A percentile compares a stretch with the other conserved stretches of the same genome.
phyloP scores from a whole-genome alignment of 2,113 vertebrate genomes.

The Ahaetulla prasina region DNA sequence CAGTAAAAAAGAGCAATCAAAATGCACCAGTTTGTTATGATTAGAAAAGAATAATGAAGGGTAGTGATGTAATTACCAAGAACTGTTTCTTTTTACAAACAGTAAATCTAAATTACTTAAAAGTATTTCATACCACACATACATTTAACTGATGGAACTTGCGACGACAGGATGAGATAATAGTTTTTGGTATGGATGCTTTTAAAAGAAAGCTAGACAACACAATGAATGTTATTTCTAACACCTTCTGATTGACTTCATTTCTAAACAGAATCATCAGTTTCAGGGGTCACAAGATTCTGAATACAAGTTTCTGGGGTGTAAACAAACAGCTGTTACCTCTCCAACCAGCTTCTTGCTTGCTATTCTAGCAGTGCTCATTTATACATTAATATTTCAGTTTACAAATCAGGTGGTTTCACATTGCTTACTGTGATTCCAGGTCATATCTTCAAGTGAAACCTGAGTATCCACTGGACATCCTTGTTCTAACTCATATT shows the following conservation, averaged over 20 bases:
- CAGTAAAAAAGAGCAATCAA: background rate
- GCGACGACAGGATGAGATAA: background rate
- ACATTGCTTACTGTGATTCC: conserved; percentile 68
- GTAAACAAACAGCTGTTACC: background rate
- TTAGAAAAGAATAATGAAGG: background rate
- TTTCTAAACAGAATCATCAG: background rate
- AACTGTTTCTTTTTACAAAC: background rate
- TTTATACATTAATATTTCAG: background rate
- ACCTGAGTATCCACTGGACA: conserved; percentile 72
- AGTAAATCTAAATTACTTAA: background rate
- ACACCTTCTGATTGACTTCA: background rate
- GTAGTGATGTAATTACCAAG: background rate
- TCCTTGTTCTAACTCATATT: conserved; percentile 63
- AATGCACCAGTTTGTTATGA: background rate
- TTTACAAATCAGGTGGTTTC: background rate
- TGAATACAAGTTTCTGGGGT: background rate
- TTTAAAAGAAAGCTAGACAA: background rate
- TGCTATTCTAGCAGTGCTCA: background rate
- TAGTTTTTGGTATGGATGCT: background rate
- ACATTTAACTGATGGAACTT: background rate
- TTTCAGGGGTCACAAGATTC: background rate
- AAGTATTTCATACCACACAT: background rate
- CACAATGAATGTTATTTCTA: background rate
- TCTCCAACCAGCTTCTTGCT: background rate
- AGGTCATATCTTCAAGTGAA: conserved; percentile 73